Base-by-base conservation (phyloP, 2,888 invertebrate genomes). In the Fissipunctia ypsillon region DNA sequence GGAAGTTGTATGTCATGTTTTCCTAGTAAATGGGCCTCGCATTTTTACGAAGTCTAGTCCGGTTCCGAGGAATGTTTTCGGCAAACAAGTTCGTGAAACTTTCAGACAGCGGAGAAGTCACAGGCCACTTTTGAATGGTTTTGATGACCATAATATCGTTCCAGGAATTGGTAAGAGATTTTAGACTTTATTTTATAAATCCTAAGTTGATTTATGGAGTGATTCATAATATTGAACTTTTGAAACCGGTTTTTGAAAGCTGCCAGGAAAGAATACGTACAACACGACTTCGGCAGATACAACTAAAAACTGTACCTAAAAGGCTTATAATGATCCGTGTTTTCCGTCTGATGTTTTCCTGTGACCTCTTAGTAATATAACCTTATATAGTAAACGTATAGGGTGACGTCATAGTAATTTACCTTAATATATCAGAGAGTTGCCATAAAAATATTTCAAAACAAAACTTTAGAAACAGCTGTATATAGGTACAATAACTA, bases 21-120 rank as follows among this genome's bases (percentile, higher is more conserved):
- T 85, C 93, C 93, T 93, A 87, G 93, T 94, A 85, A 75, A 76
- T 86, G 88, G 89, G 90, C 90, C 88, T 88, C 89, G 88, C 87
- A 90, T 91, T 93, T 93, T 93, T 91, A 89, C 88, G 92, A 91
- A 92, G 88, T 90, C 87, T 87, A 56, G 76, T 76, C 78, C 80
- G 87, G 38, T 41, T 25, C 16, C 14, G 25, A 38, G 50, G 50
- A 63, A 76, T 63, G n/a, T 56, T 61, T 73, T 22, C 3, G 16
- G 4, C 3, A 52, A 60, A 67, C 2, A 45, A 5, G 16, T 56
- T 31, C 1, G 19, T 38, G 48, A 66, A 65, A 60, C 50, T 56
- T 50, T 64, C 16, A 25, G 14, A 1, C 0, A 9, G 12, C 22
- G 22, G 9, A 1, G 63, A 56, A 50, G 5, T 31, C 1, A 10